phyloP scores from a whole-genome alignment of 2,797 vertebrate genomes.

The Eurystomus glaucurus region DNA sequence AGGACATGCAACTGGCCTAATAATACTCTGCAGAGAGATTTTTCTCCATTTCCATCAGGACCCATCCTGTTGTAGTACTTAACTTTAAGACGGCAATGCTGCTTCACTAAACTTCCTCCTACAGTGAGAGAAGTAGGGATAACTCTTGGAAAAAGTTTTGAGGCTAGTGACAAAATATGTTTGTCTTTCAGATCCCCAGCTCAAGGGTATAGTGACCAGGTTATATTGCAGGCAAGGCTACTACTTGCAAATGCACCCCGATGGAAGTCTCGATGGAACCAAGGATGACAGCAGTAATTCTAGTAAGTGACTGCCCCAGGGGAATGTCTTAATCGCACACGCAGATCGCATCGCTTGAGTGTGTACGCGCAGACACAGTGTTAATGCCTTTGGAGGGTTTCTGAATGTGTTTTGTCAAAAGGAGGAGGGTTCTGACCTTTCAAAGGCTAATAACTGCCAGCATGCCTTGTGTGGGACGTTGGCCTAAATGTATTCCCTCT shows the following conservation, averaged over 20 bases:
- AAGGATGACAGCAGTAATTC: conserved; percentile 99
- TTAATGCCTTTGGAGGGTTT: conserved; percentile 32
- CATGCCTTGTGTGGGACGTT: neutral
- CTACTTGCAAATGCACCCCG: conserved; percentile 99
- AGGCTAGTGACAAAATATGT: conserved; percentile 83
- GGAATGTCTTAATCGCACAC: conserved; percentile 17
- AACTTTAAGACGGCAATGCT: conserved; percentile 30
- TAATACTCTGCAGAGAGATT: neutral
- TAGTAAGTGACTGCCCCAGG: conserved; percentile 86
- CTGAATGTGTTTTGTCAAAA: conserved; percentile 10
- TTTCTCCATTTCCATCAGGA: conserved; percentile 23
- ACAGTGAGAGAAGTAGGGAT: conserved; percentile 57
- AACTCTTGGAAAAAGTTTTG: conserved; percentile 65
- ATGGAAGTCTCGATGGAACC: conserved; percentile 99
- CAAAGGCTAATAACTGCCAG: neutral
- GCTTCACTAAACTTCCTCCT: conserved; percentile 57
- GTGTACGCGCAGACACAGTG: neutral
- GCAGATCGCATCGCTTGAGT: neutral
- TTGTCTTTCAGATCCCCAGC: conserved; percentile 98
- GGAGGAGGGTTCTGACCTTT: neutral
- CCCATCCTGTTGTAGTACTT: conserved; percentile 23
- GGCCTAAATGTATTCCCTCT: conserved; percentile 39
- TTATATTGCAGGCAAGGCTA: conserved; percentile 99
- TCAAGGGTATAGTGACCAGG: conserved; percentile 99
- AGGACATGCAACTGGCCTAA: neutral